Base-by-base conservation (phyloP, 2,113 vertebrate genomes). In the Sitta europaea region DNA sequence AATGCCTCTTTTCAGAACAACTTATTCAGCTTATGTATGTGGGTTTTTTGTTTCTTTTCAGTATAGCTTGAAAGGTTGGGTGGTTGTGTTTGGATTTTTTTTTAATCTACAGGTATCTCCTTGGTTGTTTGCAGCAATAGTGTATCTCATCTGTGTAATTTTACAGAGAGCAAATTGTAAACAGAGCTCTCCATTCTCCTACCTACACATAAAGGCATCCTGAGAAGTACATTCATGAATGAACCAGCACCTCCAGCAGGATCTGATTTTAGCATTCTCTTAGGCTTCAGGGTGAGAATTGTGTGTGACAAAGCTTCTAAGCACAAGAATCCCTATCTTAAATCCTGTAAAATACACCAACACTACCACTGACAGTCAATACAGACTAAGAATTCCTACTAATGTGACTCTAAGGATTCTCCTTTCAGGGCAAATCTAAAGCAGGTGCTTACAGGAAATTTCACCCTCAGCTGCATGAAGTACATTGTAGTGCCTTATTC, bases 71-170 rank as follows among this genome's bases (percentile, higher is more conserved):
- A 45, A 82, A 90, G 31, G 51, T 27, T 71, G 43, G 28, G 47
- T 73, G 40, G 27, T 48, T 51, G 25, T 54, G 66, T 12, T 42
- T 68, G 35, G 40, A 42, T 11, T 65, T 20, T 27, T 42, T 74
- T 71, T 83, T 43, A 33, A 86, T 58, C 57, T 75, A n/a, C 67
- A 92, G 40, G 36, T 83, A 86, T 51, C 63, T 87, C 12, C 40
- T 88, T 84, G 66, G 9, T 63, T 93, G 79, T 63, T 55, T 61
- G 57, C 94, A 92, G 58, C 79, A 79, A 16, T 50, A 45, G 93
- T 92, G 42, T 67, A 62, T 92, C 76, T 95, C 53, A 85, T 77
- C 82, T 71, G 77, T 85, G 90, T 88, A 94, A 93, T 76, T 91
- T 79, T 29, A 84, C 47, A 94, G n/a, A 77, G 6, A 94, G 25